Base-by-base conservation (phyloP, 1,140 invertebrate genomes). In the Reticulitermes speratus region DNA sequence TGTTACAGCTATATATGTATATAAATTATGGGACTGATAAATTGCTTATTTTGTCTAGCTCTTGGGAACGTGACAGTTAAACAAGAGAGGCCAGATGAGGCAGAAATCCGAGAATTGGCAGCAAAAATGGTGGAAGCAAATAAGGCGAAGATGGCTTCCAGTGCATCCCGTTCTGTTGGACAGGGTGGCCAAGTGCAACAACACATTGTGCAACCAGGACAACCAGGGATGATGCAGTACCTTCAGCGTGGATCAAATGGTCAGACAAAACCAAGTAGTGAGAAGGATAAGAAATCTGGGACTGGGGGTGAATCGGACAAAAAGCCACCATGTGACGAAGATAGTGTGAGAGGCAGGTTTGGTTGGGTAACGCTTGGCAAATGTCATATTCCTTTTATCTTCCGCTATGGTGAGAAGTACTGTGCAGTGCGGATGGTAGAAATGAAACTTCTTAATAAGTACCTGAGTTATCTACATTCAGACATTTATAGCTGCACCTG, bases 351-450 rank as follows among this genome's bases (percentile, higher is more conserved):
- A 89, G 97, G 97, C 44, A 94, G 95, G 88, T 98, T 98, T 91
- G 97, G 97, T 48, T 98, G 97, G 97, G 94, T 94, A 44, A 95
- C 94, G 86, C 94, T 98, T 83, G 97, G 96, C 82, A 96, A 96
- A 88, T 94, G 94, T 87, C 95, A 96, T 90, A 96, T 99, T 89
- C 98, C 98, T 3, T 98, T 96, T 89, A 96, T 99, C 86, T 94
- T 96, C 88, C 93, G 97, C 21, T 93, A 94, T 23, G 94, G 94
- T 83, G 96, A 97, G 89, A 96, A 97, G 90, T 98, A 97, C 90
- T 97, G 97, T 90, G 95, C 97, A 25, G 97, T 98, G 75, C 93
- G 97, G 59, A 98, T 98, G 93, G 95, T 98, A 82, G 97, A 99
- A 90, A 94, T 94, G 88, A 96, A 97, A 91, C 91, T 97, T 65